Conservation (phyloP, 2,113 vertebrate species). For the Neofelis nebulosa region DNA sequence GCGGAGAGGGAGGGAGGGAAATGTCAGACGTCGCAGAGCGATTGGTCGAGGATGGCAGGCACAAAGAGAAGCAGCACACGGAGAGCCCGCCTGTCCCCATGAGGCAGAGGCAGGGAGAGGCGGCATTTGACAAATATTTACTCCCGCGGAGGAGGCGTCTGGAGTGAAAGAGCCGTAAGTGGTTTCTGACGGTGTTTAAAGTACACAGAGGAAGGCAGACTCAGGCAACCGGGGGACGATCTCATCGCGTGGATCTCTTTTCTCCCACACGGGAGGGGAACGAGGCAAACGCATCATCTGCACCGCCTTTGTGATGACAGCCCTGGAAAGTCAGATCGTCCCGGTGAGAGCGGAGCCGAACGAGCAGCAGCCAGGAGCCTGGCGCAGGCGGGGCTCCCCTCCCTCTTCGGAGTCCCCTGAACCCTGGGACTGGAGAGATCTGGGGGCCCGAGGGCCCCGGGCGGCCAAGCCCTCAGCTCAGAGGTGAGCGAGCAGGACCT, state of each 20-base stretch:
- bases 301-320: background rate
- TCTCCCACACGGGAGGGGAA: background rate
- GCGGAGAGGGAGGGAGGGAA: constrained; percentile 46
- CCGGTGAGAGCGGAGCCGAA: background rate
- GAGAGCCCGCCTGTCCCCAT: background rate
- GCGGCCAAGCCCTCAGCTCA: rapidly evolving
- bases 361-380: rapidly evolving
- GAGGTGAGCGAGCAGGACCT: background rate
- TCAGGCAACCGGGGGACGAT: rapidly evolving
- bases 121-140: constrained; percentile 49
- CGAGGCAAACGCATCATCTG: background rate
- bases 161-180: background rate
- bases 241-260: rapidly evolving
- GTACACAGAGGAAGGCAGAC: background rate
- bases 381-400: rapidly evolving
- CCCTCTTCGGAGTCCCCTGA: background rate
- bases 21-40: constrained; percentile 80
- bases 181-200: background rate
- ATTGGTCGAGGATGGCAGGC: background rate
- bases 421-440: background rate
- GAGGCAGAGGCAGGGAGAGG: constrained; percentile 13
- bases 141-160: background rate
- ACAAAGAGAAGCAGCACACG: constrained; percentile 43
- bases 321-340: background rate
- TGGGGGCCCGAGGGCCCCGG: rapidly evolving